A percentile compares a stretch with the other conserved stretches of the same genome.
Conservation (phyloP, 2,113 vertebrate species). For the Crotalus horridus region DNA sequence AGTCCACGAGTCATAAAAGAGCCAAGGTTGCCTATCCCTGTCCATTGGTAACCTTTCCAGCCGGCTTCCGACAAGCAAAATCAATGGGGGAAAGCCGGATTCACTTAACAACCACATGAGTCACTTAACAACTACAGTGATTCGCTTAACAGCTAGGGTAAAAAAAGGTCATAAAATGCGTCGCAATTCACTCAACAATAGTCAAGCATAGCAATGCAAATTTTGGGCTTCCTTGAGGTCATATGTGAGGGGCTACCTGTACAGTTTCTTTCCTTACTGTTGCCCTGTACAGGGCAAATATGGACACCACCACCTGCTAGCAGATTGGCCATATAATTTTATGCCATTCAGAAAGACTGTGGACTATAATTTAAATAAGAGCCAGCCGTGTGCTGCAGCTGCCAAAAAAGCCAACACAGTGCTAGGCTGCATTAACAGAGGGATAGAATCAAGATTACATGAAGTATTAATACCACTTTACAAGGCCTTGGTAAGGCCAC, state of each 20-base stretch:
- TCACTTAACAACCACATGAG: not conserved
- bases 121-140: not conserved
- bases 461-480: too few species aligned
- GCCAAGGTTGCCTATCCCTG: not conserved
- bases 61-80: not conserved
- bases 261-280: not conserved
- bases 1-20: too few species aligned
- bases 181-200: not conserved
- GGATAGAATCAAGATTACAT: too few species aligned
- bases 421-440: too few species aligned
- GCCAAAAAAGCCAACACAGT: too few species aligned
- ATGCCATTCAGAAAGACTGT: not conserved
- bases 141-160: not conserved
- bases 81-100: not conserved
- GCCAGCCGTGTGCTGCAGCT: too few species aligned
- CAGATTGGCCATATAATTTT: not conserved
- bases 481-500: too few species aligned
- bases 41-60: not conserved
- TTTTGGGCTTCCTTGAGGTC: not conserved
- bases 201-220: not conserved
- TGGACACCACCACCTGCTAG: not conserved
- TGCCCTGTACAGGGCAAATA: not conserved
- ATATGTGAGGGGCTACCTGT: not conserved
- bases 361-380: too few species aligned
- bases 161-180: not conserved